Base-by-base conservation (phyloP, 92 coral and sea anemone genomes). In the Siderastrea siderea region DNA sequence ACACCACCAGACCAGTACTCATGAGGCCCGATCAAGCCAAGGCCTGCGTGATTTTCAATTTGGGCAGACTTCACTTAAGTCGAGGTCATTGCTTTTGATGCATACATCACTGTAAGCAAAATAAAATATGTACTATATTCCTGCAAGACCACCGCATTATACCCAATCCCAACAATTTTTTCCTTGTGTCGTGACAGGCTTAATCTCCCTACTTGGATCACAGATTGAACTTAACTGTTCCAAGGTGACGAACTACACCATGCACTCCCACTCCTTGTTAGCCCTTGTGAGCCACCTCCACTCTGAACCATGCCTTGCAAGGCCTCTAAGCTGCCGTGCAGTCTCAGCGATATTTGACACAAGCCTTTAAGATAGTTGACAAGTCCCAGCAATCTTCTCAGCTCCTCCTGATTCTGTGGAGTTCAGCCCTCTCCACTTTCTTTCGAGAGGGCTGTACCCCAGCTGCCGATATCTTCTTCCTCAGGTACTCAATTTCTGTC, bases 11-110 rank as follows among this genome's bases (percentile, higher is more conserved):
- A 77, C 19, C 69, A 53, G 50, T 86, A 79, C 70, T 86, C 87
- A 77, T 90, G 87, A 63, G 80, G 79, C 68, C 79, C 59, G 73
- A 63, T 87, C 61, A 82, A 86, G 16, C 87, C 81, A 87, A 80
- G 80, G 57, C 80, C 85, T 81, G 84, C 70, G 57, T 82, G 80
- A 58, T 75, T 77, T 77, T 91, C 91, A 44, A 87, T 87, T 63
- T 48, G 81, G 11, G 91, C 94, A 81, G 75, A 91, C 38, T 46
- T 78, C 47, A 68, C 72, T 60, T 87, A 88, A 13, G 88, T 52
- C 15, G 52, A 65, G 67, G 90, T 75, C 79, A 87, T 68, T 3
- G 81, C 71, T 79, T 91, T 86, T 14, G 90, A 85, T 47, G 93
- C 90, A 83, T 90, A 90, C 66, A 85, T 76, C 17, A 89, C 89